Evolutionary conservation across 2,113 vertebrate genomes (phyloP), one percentile per base, ranked within the genome.

Genomic region (Solea senegalensis): DNA sequence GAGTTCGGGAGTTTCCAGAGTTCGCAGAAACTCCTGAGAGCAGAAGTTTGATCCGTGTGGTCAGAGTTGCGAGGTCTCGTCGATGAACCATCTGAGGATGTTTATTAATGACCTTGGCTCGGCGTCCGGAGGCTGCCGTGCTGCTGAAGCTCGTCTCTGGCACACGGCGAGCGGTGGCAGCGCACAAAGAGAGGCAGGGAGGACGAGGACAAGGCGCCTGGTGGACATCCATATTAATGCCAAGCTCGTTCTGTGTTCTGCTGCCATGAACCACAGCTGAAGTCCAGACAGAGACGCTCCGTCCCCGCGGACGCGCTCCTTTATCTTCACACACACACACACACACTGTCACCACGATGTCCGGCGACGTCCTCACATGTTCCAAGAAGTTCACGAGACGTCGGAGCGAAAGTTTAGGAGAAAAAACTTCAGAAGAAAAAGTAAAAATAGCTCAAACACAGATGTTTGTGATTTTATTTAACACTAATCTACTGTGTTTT

Each of bases 71-170:
- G 34, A 34, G 34, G 34, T 4, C 34, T 34, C 34, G 34, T 34
- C 34, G 75, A 84, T 16, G 69, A 66, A 82, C 83, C 91, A 92
- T 92, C 90, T 93, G 92, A 93, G 84, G 78, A 94, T 94, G 93
- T 93, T 92, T 94, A 94, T 94, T 92, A 89, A 93, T 92, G 90
- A 91, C 81, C 75, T 67, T 84, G 84, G 83, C 82, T 62, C 78
- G 73, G 75, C 75, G 52, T 27, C 60, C 59, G 66, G 49, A 59
- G 67, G 81, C 79, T 67, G 83, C 81, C 80, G 80, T 76, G 84
- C 58, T 75, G 86, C 46, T 87, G 85, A 89, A 90, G 78, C 83
- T 71, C 87, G 90, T 84, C 87, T 49, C 65, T 86, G 81, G 85
- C 79, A 84, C 84, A 64, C 81, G 54, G 54, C 9, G 54, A 43